Conservation (phyloP, 2,113 vertebrate species). For the Glaucomys volans region DNA sequence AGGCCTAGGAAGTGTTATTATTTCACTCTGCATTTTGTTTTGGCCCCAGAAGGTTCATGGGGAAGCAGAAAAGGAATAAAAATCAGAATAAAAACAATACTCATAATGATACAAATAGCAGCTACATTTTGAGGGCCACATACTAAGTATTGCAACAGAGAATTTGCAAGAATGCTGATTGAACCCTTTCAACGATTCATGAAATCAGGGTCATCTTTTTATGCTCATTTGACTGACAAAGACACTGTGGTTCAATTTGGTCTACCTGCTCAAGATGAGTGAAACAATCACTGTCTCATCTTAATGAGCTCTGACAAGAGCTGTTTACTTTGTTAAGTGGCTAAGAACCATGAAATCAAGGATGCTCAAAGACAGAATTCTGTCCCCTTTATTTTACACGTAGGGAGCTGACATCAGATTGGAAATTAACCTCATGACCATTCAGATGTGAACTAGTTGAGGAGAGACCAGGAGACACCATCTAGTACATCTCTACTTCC, state of each 20-base stretch:
- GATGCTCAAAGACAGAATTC: neutral
- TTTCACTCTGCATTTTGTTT: conserved; percentile 20
- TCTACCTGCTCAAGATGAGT: neutral
- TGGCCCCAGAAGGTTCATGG: neutral
- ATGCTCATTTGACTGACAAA: neutral
- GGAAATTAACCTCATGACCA: neutral
- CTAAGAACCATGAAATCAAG: neutral
- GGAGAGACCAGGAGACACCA: neutral
- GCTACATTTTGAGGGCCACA: neutral
- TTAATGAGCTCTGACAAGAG: neutral
- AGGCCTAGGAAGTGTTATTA: neutral
- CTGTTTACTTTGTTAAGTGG: neutral
- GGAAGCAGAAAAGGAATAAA: neutral
- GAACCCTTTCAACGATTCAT: neutral
- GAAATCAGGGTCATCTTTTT: neutral
- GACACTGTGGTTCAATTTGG: neutral
- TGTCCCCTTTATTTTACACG: neutral
- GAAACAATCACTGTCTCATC: neutral
- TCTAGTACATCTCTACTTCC: neutral
- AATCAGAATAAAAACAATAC: neutral
- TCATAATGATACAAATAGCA: neutral
- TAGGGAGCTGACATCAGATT: neutral
- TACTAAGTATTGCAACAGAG: neutral
- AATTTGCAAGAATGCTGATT: neutral
- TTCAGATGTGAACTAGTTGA: neutral